Percentiles rank a stretch among this genome's conserved stretches.
These are phyloP conservation scores for Spongilla lacustris DNA, from an alignment of 37 sponge, comb jelly and placozoan genomes.

Conservation along the genomic window DNA sequence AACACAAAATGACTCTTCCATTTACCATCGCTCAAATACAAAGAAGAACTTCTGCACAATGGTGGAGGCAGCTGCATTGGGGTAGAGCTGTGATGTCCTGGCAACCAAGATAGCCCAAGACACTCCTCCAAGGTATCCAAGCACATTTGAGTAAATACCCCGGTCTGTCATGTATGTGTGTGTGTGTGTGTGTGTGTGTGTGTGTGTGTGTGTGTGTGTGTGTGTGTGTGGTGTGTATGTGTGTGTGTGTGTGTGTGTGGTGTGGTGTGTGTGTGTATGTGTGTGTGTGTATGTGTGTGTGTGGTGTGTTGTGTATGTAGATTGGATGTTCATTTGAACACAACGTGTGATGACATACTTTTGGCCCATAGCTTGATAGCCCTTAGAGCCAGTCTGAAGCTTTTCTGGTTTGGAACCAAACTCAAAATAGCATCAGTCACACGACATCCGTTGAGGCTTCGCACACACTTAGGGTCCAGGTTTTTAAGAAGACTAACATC, in stretches of 20 bases:
- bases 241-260: neutral
- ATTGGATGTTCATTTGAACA: neutral
- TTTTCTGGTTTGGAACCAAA: slow-evolving; percentile 93
- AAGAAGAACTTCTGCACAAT: slow-evolving; percentile 98
- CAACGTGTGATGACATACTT: slow-evolving; percentile 50
- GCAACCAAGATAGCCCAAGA: slow-evolving; percentile 99
- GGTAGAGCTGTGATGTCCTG: slow-evolving; percentile 96
- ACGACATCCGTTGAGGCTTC: slow-evolving; percentile 94
- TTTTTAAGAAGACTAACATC: slow-evolving; percentile 90
- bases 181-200: neutral
- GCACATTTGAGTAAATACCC: slow-evolving; percentile 95
- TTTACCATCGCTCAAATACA: slow-evolving; percentile 89
- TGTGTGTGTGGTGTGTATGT: neutral
- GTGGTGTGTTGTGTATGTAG: neutral
- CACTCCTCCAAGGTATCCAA: slow-evolving; percentile 98
- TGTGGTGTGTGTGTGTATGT: neutral
- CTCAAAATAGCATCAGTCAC: slow-evolving; percentile 97
- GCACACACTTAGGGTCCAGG: slow-evolving; percentile 90
- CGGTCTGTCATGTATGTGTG: slow-evolving; percentile 52
- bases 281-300: neutral
- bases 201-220: neutral
- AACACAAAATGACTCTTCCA: neutral
- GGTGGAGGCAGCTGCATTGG: slow-evolving; percentile 93
- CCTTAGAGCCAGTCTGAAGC: slow-evolving; percentile 89
- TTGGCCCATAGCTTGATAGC: slow-evolving; percentile 99